Evolutionary conservation across 2,113 vertebrate species (phyloP).

Genomic region (Siniperca chuatsi): DNA sequence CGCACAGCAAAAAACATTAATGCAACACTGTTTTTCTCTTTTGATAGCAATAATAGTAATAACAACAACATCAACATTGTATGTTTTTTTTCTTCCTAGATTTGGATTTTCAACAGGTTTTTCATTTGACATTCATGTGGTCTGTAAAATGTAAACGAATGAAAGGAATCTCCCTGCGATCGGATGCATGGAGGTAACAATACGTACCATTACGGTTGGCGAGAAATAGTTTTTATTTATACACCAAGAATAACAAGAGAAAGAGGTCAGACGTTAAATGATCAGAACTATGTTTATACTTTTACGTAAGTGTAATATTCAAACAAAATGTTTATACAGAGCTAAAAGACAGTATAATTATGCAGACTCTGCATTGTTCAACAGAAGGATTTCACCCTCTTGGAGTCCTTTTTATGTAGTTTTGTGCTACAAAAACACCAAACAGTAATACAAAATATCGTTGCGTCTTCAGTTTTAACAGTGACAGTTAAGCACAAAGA

Average conservation of each 20-base stretch:
- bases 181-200: slow-evolving; percentile 35
- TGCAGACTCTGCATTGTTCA: slow-evolving; percentile 22
- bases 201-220: slow-evolving; percentile 27
- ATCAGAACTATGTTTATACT: slow-evolving; percentile 36
- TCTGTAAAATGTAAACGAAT: slow-evolving; percentile 82
- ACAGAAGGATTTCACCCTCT: slow-evolving; percentile 16
- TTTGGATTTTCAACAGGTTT: slow-evolving; percentile 64
- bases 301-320: slow-evolving; percentile 54
- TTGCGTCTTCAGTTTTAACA: slow-evolving; percentile 46
- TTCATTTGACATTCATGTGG: slow-evolving; percentile 81
- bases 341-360: slow-evolving; percentile 34
- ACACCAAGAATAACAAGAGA: slow-evolving; percentile 56
- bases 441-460: slow-evolving; percentile 58
- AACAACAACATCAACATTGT: slow-evolving; percentile 65
- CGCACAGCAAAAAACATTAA: slow-evolving; percentile 62
- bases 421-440: slow-evolving; percentile 62
- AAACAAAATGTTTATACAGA: slow-evolving; percentile 55
- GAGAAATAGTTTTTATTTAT: slow-evolving; percentile 34
- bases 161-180: slow-evolving; percentile 37
- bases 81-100: slow-evolving; percentile 45
- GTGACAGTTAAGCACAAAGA: slow-evolving; percentile 52
- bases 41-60: slow-evolving; percentile 58
- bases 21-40: slow-evolving; percentile 54
- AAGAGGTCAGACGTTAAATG: slow-evolving; percentile 45
- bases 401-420: slow-evolving; percentile 24